Evolutionary conservation across 2,113 vertebrate genomes (phyloP), one percentile per base, ranked within the genome.

Genomic region (Gadus macrocephalus): DNA sequence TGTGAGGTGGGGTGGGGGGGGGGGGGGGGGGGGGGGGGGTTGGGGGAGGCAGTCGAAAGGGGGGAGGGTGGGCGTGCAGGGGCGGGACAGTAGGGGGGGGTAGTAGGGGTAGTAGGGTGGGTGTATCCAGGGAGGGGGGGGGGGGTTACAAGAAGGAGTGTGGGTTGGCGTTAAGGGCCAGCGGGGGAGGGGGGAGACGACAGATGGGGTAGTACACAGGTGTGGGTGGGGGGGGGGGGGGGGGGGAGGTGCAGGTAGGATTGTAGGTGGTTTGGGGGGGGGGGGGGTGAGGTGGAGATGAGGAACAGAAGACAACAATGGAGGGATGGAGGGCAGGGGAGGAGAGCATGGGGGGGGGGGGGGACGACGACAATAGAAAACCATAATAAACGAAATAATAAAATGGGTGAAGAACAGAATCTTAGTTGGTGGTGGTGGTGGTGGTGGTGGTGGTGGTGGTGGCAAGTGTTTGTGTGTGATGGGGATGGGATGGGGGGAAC

Each of bases 281-380:
- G 1, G 42, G 42, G 42, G 42, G 31, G 31, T 35, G 31, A 35
- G n/a, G 20, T 61, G 60, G 60, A 7, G n/a, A 61, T 61, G 60
- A 22, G 90, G 92, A 90, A 79, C 85, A 93, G 63, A 92, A 85
- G 84, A 91, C 93, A 90, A 91, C 86, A 87, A 90, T 94, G 83
- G 71, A 87, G 79, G 83, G 70, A 14, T 17, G 74, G 78, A 73
- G n/a, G 64, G 73, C 4, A 27, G 28, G 28, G 15, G 27, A 15
- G 22, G 15, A 73, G 65, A 65, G 42, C 70, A 73, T 85, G 83
- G 69, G 65, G 11, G 22, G 73, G 64, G 62, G 27, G 70, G 72
- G 84, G 82, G 20, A n/a, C n/a, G 20, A 1, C 1, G 72, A 66
- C 66, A 64, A 76, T 72, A 68, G 58, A 67, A 70, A 35, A 15